A percentile compares a stretch with the other conserved stretches of the same genome.
Evolutionary conservation across 2,888 invertebrate genomes (phyloP).

Genomic region (Trypoxylon attenuatum): DNA sequence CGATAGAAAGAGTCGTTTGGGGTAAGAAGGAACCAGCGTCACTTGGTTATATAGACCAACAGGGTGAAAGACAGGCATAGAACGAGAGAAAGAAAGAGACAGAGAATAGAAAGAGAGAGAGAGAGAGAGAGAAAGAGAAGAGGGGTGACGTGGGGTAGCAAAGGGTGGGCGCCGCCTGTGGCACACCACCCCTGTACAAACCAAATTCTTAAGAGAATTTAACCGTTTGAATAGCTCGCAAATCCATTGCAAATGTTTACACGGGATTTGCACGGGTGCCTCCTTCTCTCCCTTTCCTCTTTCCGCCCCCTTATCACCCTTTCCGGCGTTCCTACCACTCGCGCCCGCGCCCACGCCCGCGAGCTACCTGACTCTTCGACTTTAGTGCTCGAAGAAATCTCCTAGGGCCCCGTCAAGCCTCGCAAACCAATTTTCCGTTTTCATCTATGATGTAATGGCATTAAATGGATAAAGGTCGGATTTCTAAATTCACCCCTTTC

Average conservation of each 20-base stretch:
- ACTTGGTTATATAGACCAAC: conserved; percentile 18
- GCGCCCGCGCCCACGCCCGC: conserved; percentile 23
- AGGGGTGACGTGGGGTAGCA: conserved; percentile 40
- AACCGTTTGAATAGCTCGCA: conserved; percentile 75
- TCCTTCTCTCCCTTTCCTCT: conserved; percentile 18
- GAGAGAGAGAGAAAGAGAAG: conserved; percentile 4
- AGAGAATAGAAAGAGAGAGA: not conserved
- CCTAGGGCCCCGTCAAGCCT: conserved; percentile 3
- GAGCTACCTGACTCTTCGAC: conserved; percentile 44
- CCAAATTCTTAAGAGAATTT: conserved; percentile 75
- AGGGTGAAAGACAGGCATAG: conserved; percentile 25
- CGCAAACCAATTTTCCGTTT: not conserved
- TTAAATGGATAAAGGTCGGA: not conserved
- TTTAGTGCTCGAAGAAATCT: conserved; percentile 23
- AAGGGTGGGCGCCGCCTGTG: conserved; percentile 55
- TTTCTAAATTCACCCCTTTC: no score
- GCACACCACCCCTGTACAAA: conserved; percentile 69
- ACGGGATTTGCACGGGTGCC: conserved; percentile 68
- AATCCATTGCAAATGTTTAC: conserved; percentile 75
- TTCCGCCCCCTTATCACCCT: conserved; percentile 36
- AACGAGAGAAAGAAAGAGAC: conserved; percentile 34
- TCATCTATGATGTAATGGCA: not conserved
- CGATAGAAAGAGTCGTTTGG: conserved; percentile 49
- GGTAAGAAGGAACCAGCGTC: conserved; percentile 49
- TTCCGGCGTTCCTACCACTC: no score